phyloP scores from a whole-genome alignment of 2,888 invertebrate genomes.

The Trissoscelio sp. region DNA sequence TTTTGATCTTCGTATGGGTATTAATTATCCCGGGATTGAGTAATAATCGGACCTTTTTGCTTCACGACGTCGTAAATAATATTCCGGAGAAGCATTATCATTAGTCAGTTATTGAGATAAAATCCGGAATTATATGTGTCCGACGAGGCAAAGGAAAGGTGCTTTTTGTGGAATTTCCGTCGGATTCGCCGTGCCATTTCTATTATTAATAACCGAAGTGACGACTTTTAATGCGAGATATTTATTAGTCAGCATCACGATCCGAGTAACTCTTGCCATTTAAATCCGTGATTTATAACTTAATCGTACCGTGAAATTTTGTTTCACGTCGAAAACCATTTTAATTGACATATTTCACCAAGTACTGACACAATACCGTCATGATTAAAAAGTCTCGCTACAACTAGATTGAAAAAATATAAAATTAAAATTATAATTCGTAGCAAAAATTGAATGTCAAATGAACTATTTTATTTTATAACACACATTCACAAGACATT shows the following conservation, averaged over 20 bases:
- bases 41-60: slow-evolving; percentile 20
- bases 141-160: background rate
- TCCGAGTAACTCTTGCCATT: slow-evolving; percentile 21
- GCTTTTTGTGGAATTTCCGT: slow-evolving; percentile 21
- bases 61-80: slow-evolving; percentile 34
- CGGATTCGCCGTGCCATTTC: slow-evolving; percentile 15
- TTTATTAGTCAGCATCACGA: slow-evolving; percentile 31
- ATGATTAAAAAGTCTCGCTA: slow-evolving; percentile 36
- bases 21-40: slow-evolving; percentile 27
- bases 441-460: no score
- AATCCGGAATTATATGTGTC: slow-evolving; percentile 21
- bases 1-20: background rate
- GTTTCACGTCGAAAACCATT: slow-evolving; percentile 44
- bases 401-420: background rate
- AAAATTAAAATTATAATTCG: no score
- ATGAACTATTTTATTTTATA: no score
- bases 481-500: no score
- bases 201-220: slow-evolving; percentile 47
- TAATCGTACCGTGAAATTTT: slow-evolving; percentile 62
- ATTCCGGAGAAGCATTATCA: slow-evolving; percentile 10
- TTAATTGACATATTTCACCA: slow-evolving; percentile 58
- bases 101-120: slow-evolving; percentile 23
- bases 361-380: slow-evolving; percentile 23
- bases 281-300: slow-evolving; percentile 59
- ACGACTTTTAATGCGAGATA: slow-evolving; percentile 52